Evolutionary conservation across 2,113 vertebrate genomes (phyloP), one percentile per base, ranked within the genome.

Genomic region (Euleptes europaea): DNA sequence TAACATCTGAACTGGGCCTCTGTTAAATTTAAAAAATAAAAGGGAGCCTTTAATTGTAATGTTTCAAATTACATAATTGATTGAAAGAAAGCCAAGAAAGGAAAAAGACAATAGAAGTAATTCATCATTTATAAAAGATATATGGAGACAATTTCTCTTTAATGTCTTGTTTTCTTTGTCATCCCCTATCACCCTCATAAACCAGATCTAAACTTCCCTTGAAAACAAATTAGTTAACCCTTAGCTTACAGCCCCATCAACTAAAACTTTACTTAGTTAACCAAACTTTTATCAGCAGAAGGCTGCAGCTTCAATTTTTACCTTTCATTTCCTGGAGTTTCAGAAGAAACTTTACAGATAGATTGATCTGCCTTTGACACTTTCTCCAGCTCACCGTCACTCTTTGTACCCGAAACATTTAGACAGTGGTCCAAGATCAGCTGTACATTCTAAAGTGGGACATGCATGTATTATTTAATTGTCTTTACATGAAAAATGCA

Each of bases 381-480:
- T 54, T 94, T 95, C n/a, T 91, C 91, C 31, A 89, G 84, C 65
- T 85, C 3, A 14, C 92, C 92, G 83, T 94, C 92, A 31, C 71
- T 35, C 78, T 97, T 96, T 40, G 89, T 95, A 84, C 94, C 83
- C 1, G 88, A 86, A 28, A 90, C 91, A 76, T 97, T 96, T 73
- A 92, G 73, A 2, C 98, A 98, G 89, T 95, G 96, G 90, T 98
- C 98, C 92, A 98, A 96, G 88, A 96, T 92, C 93, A 98, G 93
- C 92, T 98, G 96, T 38, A 98, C 96, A 17, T 93, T 95, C 98
- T 98, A 88, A 73, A 91, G 42, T 67, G 88, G 88, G 90, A 86
- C 83, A 88, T 83, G 81, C 21, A 76, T 78, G 77, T 0, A 0
- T 13, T 1, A 31, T 54, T 88, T 73, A 84, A 76, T 82, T 42